Conservation (phyloP, 2,888 invertebrate genomes). For the Cataglyphis albicans region DNA sequence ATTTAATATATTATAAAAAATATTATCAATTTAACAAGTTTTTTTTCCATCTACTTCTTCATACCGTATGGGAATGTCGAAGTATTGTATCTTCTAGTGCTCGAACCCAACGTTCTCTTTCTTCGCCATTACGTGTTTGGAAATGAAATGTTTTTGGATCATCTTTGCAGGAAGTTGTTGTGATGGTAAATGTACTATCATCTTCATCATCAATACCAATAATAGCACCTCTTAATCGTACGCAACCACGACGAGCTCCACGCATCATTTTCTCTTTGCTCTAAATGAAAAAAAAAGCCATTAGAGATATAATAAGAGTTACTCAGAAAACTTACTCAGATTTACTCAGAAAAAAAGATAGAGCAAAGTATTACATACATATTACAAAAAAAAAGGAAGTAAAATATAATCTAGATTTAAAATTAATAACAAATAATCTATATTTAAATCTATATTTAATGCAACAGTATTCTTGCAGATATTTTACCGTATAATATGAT, state of each 20-base stretch:
- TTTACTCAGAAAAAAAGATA: not conserved
- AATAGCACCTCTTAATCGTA: slow-evolving; percentile 98
- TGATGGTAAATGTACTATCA: slow-evolving; percentile 99
- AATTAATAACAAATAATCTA: not conserved
- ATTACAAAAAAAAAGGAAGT: not conserved
- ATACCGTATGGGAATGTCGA: slow-evolving; percentile 91
- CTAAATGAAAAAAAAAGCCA: slow-evolving; percentile 87
- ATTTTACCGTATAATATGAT: slow-evolving; percentile 97
- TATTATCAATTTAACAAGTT: not conserved
- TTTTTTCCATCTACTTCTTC: slow-evolving; percentile 50
- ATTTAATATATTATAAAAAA: not conserved
- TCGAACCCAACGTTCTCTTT: slow-evolving; percentile 98
- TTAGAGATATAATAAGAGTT: not conserved
- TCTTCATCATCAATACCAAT: slow-evolving; percentile 99
- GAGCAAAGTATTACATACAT: not conserved
- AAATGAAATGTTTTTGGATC: slow-evolving; percentile 99
- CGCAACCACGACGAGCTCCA: slow-evolving; percentile 98
- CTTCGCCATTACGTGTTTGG: slow-evolving; percentile 97
- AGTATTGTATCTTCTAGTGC: slow-evolving; percentile 97
- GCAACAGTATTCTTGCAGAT: not conserved
- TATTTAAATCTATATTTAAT: not conserved
- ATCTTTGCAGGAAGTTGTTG: slow-evolving; percentile 88
- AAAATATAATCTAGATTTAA: not conserved
- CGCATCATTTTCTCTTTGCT: slow-evolving; percentile 99
- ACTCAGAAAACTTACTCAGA: no score